Evolutionary conservation across 2,888 invertebrate species (phyloP).

Genomic region (Belgica antarctica): DNA sequence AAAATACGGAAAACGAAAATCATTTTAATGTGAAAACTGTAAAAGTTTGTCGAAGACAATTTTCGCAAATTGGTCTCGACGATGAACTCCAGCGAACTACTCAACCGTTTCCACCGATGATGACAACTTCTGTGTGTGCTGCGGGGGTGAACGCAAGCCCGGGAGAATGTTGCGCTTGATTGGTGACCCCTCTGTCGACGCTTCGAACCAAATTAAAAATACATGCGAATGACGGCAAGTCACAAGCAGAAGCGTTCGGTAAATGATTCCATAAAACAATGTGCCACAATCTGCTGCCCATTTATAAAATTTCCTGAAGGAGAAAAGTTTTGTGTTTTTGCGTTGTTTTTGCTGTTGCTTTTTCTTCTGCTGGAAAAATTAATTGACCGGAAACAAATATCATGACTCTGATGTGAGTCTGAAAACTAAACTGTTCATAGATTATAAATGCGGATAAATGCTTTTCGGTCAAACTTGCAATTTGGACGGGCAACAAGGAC

Average conservation of each 20-base stretch:
- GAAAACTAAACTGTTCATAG: slow-evolving; percentile 3
- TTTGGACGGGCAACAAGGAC: slow-evolving; percentile 4
- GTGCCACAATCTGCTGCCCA: slow-evolving; percentile 16
- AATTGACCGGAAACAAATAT: slow-evolving; percentile 41
- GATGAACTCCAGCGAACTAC: background rate
- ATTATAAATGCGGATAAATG: slow-evolving; percentile 22
- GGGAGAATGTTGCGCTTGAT: slow-evolving; percentile 39
- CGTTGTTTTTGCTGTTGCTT: too few relatives aligned
- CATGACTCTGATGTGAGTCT: background rate
- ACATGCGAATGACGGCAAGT: slow-evolving; percentile 12
- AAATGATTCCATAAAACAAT: slow-evolving; percentile 14
- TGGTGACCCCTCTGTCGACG: slow-evolving; percentile 39
- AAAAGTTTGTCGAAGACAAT: slow-evolving; percentile 22
- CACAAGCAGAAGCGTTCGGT: slow-evolving; percentile 15
- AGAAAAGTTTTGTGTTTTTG: slow-evolving; percentile 10
- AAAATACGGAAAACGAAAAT: too few relatives aligned
- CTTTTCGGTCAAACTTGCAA: slow-evolving; percentile 26
- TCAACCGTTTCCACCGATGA: slow-evolving; percentile 19
- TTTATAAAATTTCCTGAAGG: slow-evolving; percentile 41
- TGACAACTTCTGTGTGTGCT: slow-evolving; percentile 42
- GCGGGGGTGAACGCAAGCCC: slow-evolving; percentile 25
- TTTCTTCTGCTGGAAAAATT: slow-evolving; percentile 34
- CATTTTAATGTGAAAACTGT: slow-evolving; percentile 11
- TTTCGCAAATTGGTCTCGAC: slow-evolving; percentile 38
- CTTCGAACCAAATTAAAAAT: slow-evolving; percentile 15